Base-by-base conservation (phyloP, 2,797 vertebrate species). In the Hyperoplus lanceolatus region DNA sequence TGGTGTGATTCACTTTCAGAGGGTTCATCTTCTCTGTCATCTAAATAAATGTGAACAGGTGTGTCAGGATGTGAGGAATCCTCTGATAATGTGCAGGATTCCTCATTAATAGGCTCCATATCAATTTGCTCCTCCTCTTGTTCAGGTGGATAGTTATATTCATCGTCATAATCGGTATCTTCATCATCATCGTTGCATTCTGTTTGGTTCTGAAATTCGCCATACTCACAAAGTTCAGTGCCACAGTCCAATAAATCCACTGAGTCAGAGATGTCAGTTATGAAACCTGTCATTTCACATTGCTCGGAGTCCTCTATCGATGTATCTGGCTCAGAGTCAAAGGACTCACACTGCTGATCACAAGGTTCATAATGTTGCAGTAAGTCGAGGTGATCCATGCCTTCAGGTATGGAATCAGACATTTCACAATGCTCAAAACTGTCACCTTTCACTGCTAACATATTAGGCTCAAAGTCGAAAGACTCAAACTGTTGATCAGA, bases 311-410 rank as follows among this genome's bases (percentile, higher is more conserved):
- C 86, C 49, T 88, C 85, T 59, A 79, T 80, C 70, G 83, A 91
- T 57, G 79, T 38, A 46, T 91, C 91, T 74, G 89, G 80, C 82
- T 92, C 91, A 0, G 73, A 89, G 79, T 90, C 87, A 85, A 83
- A 79, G 74, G 54, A 59, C 36, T 86, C 72, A 2, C 18, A 36
- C 59, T 69, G 82, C 73, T 77, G 65, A 79, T 83, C 84, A 57
- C 65, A 51, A 1, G 42, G 14, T 51, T 87, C 42, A 6, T 87
- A 84, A n/a, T 87, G 87, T 54, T 86, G 58, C 12, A 56, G 68
- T n/a, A 82, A 43, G 38, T 73, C 60, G 0, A 79, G 48, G 55
- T 69, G 46, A 9, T 89, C 81, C 4, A 62, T 4, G 41, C 49
- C 55, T 38, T 75, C 80, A 42, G 86, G 67, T 36, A 48, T 57